Percentiles rank a stretch among this genome's conserved stretches.
phyloP scores from a whole-genome alignment of 2,888 invertebrate genomes.

The Harpalus rufipes region DNA sequence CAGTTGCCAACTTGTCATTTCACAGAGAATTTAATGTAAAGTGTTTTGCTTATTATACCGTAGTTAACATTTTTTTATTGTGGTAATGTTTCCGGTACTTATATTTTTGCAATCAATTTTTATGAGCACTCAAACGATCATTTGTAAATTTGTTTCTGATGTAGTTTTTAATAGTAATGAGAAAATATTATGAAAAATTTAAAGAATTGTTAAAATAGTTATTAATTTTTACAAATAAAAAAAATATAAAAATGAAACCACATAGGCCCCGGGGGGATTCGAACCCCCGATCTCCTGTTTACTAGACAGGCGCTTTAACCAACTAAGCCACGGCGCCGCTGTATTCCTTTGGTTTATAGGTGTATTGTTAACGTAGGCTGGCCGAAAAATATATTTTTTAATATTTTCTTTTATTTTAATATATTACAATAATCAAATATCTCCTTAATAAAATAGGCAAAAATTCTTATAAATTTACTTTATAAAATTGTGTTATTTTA shows the following conservation, averaged over 20 bases:
- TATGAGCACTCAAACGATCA: not conserved
- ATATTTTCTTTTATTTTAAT: not conserved
- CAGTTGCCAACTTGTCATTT: conserved; percentile 45
- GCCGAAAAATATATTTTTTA: not conserved
- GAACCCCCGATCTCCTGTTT: conserved; percentile 85
- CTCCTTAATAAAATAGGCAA: too few species aligned
- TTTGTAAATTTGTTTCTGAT: not conserved
- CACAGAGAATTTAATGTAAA: conserved; percentile 25
- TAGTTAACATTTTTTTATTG: conserved; percentile 19
- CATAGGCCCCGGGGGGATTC: conserved; percentile 79
- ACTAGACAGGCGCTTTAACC: conserved; percentile 87
- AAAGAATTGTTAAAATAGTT: not conserved
- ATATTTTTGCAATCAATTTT: not conserved
- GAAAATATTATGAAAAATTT: not conserved
- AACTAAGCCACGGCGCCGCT: conserved; percentile 88
- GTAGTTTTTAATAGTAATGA: not conserved
- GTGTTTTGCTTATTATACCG: conserved; percentile 50
- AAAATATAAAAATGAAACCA: conserved; percentile 49
- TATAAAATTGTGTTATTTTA: too few species aligned
- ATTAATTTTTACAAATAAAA: not conserved
- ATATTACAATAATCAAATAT: too few species aligned
- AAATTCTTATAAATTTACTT: too few species aligned
- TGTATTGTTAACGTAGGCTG: not conserved
- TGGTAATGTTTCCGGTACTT: conserved; percentile 11
- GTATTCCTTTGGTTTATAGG: not conserved